These are phyloP conservation scores for Bathynomus jamesi DNA, from an alignment of 1,140 invertebrate genomes.

Conservation along the genomic window DNA sequence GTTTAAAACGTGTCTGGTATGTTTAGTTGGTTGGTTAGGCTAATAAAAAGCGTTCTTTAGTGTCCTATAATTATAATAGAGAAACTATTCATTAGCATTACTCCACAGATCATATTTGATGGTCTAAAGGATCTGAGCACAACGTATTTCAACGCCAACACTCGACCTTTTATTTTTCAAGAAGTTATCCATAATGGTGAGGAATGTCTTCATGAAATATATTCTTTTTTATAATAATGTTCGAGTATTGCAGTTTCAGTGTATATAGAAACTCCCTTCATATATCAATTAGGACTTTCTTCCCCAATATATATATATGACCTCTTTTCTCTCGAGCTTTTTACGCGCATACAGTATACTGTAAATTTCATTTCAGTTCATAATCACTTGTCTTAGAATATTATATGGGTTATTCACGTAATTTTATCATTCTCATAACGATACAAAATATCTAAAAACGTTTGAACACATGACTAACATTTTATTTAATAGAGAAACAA, in stretches of 20 bases:
- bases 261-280: background rate
- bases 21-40: too few relatives aligned
- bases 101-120: conserved; percentile 47
- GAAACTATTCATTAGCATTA: too few relatives aligned
- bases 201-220: conserved; percentile 41
- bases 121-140: conserved; percentile 49
- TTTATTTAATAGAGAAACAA: too few relatives aligned
- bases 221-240: conserved; percentile 13
- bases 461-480: too few relatives aligned
- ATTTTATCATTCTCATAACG: too few relatives aligned
- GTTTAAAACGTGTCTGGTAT: too few relatives aligned
- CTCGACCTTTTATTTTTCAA: conserved; percentile 61
- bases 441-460: too few relatives aligned
- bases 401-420: too few relatives aligned
- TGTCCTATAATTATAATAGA: too few relatives aligned
- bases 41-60: too few relatives aligned
- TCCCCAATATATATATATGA: conserved; percentile 9
- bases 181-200: conserved; percentile 72
- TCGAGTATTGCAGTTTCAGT: conserved; percentile 3
- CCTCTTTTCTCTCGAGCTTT: background rate
- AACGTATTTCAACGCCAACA: conserved; percentile 49
- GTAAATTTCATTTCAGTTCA: too few relatives aligned
- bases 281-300: conserved; percentile 11
- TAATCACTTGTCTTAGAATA: too few relatives aligned
- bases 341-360: background rate